Evolutionary conservation across 2,888 invertebrate species (phyloP).

Genomic region (Amaurobius ferox): DNA sequence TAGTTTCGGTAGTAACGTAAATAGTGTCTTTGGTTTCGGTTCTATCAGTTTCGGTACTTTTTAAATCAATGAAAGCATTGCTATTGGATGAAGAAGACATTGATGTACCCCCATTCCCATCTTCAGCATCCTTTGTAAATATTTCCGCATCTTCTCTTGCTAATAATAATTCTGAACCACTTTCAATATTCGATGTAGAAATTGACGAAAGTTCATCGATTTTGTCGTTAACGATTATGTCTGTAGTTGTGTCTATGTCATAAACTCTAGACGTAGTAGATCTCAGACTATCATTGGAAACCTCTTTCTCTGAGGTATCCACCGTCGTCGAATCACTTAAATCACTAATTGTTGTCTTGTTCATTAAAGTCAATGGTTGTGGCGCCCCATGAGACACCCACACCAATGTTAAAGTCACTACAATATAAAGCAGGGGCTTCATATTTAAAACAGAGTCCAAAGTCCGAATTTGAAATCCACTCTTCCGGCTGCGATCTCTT

Average conservation of each 20-base stretch:
- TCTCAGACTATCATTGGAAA: too few relatives aligned
- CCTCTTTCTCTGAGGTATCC: too few relatives aligned
- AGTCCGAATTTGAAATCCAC: not conserved
- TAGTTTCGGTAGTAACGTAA: not conserved
- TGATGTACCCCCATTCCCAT: too few relatives aligned
- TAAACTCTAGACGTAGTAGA: too few relatives aligned
- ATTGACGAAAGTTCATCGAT: too few relatives aligned
- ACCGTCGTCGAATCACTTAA: not conserved
- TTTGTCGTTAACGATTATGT: too few relatives aligned
- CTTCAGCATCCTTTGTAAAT: too few relatives aligned
- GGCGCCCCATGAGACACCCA: constrained; percentile 5
- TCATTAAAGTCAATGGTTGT: not conserved
- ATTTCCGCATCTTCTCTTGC: not conserved
- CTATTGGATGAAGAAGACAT: not conserved
- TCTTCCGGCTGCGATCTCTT: constrained; percentile 21
- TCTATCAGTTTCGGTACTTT: not conserved
- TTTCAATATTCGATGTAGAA: too few relatives aligned
- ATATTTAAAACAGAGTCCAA: not conserved
- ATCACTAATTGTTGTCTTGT: not conserved
- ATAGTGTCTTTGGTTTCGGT: not conserved
- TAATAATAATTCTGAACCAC: not conserved
- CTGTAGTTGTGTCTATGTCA: too few relatives aligned
- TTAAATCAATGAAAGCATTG: too few relatives aligned
- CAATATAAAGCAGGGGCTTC: constrained; percentile 20
- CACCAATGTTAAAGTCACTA: constrained; percentile 12